phyloP scores from a whole-genome alignment of 1,140 invertebrate genomes.

The Theocolax elegans region DNA sequence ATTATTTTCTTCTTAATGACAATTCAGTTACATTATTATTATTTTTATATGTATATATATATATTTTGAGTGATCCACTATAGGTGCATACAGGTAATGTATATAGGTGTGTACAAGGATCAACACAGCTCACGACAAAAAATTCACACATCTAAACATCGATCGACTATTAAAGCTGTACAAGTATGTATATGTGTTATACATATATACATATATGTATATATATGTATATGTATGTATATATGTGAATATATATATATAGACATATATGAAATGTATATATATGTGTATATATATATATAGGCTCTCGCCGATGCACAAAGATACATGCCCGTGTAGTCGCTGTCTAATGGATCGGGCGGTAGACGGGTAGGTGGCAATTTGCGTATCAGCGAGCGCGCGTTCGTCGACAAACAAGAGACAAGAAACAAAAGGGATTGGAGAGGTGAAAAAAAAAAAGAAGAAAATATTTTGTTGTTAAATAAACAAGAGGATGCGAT shows the following conservation, averaged over 20 bases:
- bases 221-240: too few relatives aligned
- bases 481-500: background rate
- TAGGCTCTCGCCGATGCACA: slow-evolving; percentile 16
- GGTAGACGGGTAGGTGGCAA: background rate
- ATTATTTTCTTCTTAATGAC: too few relatives aligned
- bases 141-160: slow-evolving; percentile 54
- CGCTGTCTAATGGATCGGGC: slow-evolving; percentile 1
- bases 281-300: slow-evolving; percentile 11
- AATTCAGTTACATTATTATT: too few relatives aligned
- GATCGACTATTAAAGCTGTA: slow-evolving; percentile 41
- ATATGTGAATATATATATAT: too few relatives aligned
- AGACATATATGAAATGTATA: too few relatives aligned
- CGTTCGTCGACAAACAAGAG: slow-evolving; percentile 3
- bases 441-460: background rate
- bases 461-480: background rate
- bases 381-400: slow-evolving; percentile 28
- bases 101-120: slow-evolving; percentile 30
- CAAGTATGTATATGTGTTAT: background rate
- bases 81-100: slow-evolving; percentile 15
- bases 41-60: too few relatives aligned
- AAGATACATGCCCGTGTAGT: background rate
- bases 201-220: too few relatives aligned
- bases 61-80: too few relatives aligned
- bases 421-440: slow-evolving; percentile 4
- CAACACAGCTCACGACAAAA: slow-evolving; percentile 40